Evolutionary conservation across 2,797 vertebrate species (phyloP), one percentile per base, ranked within the genome.

Genomic region (Avahi laniger): DNA sequence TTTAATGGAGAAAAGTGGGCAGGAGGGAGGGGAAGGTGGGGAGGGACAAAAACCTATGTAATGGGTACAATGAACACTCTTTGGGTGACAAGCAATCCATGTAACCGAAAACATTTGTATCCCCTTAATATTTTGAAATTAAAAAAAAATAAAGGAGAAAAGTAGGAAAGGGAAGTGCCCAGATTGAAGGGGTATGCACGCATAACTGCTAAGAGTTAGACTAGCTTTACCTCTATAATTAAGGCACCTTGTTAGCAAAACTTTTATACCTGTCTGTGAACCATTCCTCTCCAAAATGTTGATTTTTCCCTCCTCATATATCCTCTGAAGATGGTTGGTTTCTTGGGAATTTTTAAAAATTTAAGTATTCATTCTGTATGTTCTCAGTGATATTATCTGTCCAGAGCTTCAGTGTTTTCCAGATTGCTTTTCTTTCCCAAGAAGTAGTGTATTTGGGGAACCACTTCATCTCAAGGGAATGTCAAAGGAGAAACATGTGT

Each of bases 371-470:
- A 70, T 94, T 86, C 69, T 86, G 7, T 83, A 30, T 83, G 20
- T 2, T 87, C 28, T 80, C 20, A 67, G 79, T 95, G 82, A 83
- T 95, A 46, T 88, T 91, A 48, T 93, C 54, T 94, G 43, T 65
- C 15, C 26, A 65, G 67, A 89, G 65, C 41, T 35, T 10, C 17
- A 92, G 22, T 65, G 8, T 85, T 88, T 97, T 94, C 61, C 57
- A 75, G 72, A 92, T 38, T 85, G 13, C 81, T 97, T 95, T 79
- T 81, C 35, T 84, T 91, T 84, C 41, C 43, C 79, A 86, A 82
- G 72, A 97, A 93, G 22, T 48, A 79, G 46, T 73, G 10, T 85
- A 46, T 92, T 93, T 91, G 65, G 50, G 50, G 30, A 96, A 85
- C 22, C 20, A 82, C 10, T 78, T 97, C n/a, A 90, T 96, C 57